Conservation (phyloP, 2,888 invertebrate genomes). For the Liposcelis brunnea region DNA sequence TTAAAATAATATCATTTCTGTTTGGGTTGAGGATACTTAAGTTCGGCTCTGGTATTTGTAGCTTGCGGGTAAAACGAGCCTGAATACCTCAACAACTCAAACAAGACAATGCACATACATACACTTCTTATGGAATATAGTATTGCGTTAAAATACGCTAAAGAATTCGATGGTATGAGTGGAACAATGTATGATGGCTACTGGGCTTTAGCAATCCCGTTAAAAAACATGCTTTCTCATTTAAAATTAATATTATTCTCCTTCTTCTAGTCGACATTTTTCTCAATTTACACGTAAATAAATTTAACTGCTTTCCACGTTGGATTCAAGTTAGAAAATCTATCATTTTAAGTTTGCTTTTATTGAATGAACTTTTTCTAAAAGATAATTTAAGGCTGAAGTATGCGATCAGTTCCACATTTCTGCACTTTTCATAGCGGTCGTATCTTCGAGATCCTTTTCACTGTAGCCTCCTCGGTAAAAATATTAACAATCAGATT, state of each 20-base stretch:
- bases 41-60: too few species aligned
- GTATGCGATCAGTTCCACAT: conserved; percentile 8
- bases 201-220: conserved; percentile 7
- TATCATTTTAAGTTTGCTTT: conserved; percentile 3
- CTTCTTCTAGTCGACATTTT: too few species aligned
- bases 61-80: too few species aligned
- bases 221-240: not conserved
- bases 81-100: too few species aligned
- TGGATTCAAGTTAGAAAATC: not conserved
- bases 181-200: conserved; percentile 4
- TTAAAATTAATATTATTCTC: too few species aligned
- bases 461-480: too few species aligned
- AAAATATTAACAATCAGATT: too few species aligned
- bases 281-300: too few species aligned
- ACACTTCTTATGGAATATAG: not conserved
- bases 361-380: conserved; percentile 8
- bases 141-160: conserved; percentile 2
- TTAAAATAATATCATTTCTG: too few species aligned
- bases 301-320: too few species aligned
- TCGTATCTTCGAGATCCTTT: not conserved
- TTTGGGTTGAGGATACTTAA: too few species aligned
- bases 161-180: conserved; percentile 6
- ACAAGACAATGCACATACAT: not conserved
- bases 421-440: not conserved
- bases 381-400: conserved; percentile 8